Percentiles rank a stretch among this genome's conserved stretches.
These are phyloP conservation scores for Emydocephalus ijimae DNA, from an alignment of 2,113 vertebrate genomes.

Conservation along the genomic window DNA sequence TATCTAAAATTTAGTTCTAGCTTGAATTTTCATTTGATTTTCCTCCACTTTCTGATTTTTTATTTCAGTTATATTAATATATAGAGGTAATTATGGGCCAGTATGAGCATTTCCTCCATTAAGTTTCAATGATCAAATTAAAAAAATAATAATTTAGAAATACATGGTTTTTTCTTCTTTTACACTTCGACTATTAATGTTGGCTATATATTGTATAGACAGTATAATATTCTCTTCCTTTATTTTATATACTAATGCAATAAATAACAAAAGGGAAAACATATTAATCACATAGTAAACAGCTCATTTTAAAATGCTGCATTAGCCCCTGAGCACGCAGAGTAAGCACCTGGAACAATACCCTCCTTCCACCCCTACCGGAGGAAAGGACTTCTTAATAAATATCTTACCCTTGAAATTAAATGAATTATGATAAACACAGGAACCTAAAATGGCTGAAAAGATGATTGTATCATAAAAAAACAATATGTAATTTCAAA, in stretches of 20 bases:
- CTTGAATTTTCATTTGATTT: slow-evolving; percentile 60
- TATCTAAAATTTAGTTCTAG: slow-evolving; percentile 52
- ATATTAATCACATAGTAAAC: background rate
- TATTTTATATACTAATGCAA: background rate
- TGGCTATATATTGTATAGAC: background rate
- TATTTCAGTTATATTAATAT: slow-evolving; percentile 57
- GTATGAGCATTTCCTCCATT: slow-evolving; percentile 22
- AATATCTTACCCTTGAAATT: background rate
- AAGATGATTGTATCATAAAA: background rate
- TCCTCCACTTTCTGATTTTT: slow-evolving; percentile 47
- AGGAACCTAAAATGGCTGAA: background rate
- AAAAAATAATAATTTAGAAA: slow-evolving; percentile 53
- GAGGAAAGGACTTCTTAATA: background rate
- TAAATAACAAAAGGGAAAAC: background rate
- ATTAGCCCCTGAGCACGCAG: background rate
- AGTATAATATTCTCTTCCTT: background rate
- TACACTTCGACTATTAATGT: background rate
- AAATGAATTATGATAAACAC: background rate
- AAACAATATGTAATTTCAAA: background rate
- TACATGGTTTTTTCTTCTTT: background rate
- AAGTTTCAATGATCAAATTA: slow-evolving; percentile 59
- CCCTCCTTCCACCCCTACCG: background rate
- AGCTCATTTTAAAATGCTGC: background rate
- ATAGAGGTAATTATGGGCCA: slow-evolving; percentile 44
- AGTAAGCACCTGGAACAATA: background rate